phyloP scores from a whole-genome alignment of 1,140 invertebrate genomes.

The Asobara japonica region DNA sequence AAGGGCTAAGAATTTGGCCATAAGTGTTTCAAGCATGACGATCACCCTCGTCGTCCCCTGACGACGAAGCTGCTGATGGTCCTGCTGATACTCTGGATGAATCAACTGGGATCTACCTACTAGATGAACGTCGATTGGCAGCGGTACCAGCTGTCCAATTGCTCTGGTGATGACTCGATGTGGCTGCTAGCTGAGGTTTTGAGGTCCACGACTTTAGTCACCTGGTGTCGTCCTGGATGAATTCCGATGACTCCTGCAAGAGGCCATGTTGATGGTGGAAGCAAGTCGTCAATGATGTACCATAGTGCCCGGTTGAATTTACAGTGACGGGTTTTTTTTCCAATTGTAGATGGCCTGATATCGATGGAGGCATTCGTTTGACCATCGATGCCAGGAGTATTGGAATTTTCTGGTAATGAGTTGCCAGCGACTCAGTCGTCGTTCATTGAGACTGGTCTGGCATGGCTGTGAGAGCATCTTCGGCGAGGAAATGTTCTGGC shows the following conservation, averaged over 20 bases:
- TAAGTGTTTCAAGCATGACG: no score
- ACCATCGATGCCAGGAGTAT: slow-evolving; percentile 36
- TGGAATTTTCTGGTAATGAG: slow-evolving; percentile 23
- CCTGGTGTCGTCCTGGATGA: no score
- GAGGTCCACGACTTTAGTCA: no score
- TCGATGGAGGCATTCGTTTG: neutral
- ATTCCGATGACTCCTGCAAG: slow-evolving; percentile 20
- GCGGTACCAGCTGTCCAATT: no score
- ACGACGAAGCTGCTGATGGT: no score
- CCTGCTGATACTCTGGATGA: no score
- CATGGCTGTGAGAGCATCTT: slow-evolving; percentile 12
- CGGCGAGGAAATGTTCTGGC: slow-evolving; percentile 40
- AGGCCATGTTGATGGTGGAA: slow-evolving; percentile 26
- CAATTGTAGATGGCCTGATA: slow-evolving; percentile 5
- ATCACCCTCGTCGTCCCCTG: no score
- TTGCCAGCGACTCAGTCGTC: slow-evolving; percentile 27
- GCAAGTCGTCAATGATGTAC: slow-evolving; percentile 1
- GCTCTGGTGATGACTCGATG: no score
- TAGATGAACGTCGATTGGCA: no score
- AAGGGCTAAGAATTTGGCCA: no score
- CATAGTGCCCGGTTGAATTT: slow-evolving; percentile 9
- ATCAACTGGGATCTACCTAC: no score
- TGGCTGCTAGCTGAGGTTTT: no score
- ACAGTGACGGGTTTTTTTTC: neutral
- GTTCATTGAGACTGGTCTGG: slow-evolving; percentile 41